A percentile compares a stretch with the other conserved stretches of the same genome.
Evolutionary conservation across 2,797 vertebrate species (phyloP).

Genomic region (Tragelaphus eurycerus): DNA sequence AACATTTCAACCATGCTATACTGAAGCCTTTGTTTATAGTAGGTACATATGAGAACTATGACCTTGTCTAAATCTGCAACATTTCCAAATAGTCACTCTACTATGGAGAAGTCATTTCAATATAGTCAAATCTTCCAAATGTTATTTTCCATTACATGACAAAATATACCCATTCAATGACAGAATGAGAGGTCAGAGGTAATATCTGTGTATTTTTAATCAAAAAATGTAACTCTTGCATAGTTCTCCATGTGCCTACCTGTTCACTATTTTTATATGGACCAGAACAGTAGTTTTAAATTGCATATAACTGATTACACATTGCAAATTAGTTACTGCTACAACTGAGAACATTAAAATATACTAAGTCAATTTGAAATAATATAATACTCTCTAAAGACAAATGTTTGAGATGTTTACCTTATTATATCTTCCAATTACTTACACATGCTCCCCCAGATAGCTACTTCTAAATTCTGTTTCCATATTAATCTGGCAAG

Average conservation of each 20-base stretch:
- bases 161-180: not conserved
- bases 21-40: not conserved
- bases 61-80: not conserved
- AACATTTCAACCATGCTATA: not conserved
- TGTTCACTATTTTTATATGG: not conserved
- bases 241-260: not conserved
- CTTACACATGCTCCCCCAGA: conserved; percentile 54
- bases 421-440: conserved; percentile 70
- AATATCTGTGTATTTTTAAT: not conserved
- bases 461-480: conserved; percentile 36
- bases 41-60: not conserved
- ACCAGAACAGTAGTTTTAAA: not conserved
- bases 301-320: not conserved
- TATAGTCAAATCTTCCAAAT: not conserved
- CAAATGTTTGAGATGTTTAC: conserved; percentile 75
- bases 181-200: not conserved
- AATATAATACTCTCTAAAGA: conserved; percentile 80
- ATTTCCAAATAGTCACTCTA: not conserved
- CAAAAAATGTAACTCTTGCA: not conserved
- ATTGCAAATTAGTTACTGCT: conserved; percentile 42
- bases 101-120: not conserved
- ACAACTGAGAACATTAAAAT: conserved; percentile 72
- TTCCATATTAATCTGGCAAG: conserved; percentile 45
- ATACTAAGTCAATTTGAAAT: conserved; percentile 66
- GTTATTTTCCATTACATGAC: not conserved